Evolutionary conservation across 2,888 invertebrate genomes (phyloP), one percentile per base, ranked within the genome.

Genomic region (Hipparchia semele): DNA sequence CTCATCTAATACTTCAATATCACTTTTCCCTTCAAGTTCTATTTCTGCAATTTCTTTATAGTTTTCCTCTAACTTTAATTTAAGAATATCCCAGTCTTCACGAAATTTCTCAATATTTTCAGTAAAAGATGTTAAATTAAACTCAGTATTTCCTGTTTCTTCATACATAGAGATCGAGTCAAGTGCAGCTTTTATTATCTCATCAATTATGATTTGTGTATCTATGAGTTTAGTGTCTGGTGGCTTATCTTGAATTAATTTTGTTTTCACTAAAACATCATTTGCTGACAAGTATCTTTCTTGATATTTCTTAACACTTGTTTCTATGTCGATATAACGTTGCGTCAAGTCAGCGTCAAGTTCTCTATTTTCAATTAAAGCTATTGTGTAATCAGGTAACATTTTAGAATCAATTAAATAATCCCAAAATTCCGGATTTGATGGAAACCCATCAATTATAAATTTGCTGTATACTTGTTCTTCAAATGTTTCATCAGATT

Each of bases 381-480:
- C 84, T 78, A 96, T 86, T 0, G 95, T 90, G 77, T 95, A 92
- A 82, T 96, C 95, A 39, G 95, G 95, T 33, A 91, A 78, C 70
- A 92, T 83, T 75, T 94, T 90, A 4, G 88, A 84, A 51, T 90
- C 87, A 7, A 76, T 79, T 10, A 96, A 81, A 73, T 85, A 84
- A 65, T 82, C 83, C 90, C 96, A 94, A 79, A 92, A 87, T 75
- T 94, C 91, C 12, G 90, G 75, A 77, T 95, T 90, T 39, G 92
- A 82, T 45, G 94, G 91, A 84, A 96, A 94, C 0, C 94, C 95
- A 81, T 96, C 96, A 70, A 96, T 86, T 75, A 96, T 93, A 92
- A 95, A 96, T 78, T 95, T 95, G 33, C 94, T 94, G 81, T 92
- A 92, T 51, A 74, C 78, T 64, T 83, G 75, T 49, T 86, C 81